Conservation (phyloP, 2,888 invertebrate genomes). For the Camptogramma bilineatum region DNA sequence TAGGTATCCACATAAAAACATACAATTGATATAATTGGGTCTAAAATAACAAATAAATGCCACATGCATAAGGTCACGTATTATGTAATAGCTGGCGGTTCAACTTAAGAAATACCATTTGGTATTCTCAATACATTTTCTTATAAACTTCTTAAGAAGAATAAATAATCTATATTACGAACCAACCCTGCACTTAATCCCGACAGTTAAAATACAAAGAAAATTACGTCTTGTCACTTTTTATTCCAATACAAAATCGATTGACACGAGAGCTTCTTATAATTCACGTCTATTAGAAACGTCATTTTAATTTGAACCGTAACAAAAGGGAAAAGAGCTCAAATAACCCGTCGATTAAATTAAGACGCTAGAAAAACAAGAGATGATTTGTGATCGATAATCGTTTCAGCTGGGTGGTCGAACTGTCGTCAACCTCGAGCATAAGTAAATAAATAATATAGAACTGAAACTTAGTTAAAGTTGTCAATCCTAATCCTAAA, state of each 20-base stretch:
- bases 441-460: neutral
- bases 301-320: constrained; percentile 28
- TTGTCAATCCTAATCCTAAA: too few relatives aligned
- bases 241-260: constrained; percentile 30
- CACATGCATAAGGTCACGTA: constrained; percentile 15
- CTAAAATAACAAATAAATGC: constrained; percentile 4
- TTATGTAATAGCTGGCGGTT: constrained; percentile 1
- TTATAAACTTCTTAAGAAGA: constrained; percentile 15
- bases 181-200: neutral
- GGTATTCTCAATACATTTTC: constrained; percentile 12
- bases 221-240: constrained; percentile 24
- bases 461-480: constrained; percentile 12
- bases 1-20: constrained; percentile 5
- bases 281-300: constrained; percentile 29
- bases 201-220: neutral
- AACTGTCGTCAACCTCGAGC: constrained; percentile 29
- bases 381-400: constrained; percentile 43
- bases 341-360: constrained; percentile 11
- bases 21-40: constrained; percentile 2
- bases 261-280: constrained; percentile 24
- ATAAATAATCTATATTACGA: constrained; percentile 20
- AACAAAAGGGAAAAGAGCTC: constrained; percentile 31
- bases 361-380: constrained; percentile 28
- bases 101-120: constrained; percentile 9
- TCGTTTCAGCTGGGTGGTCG: constrained; percentile 41